Conservation (phyloP, 2,113 vertebrate species). For the Danionella cerebrum region DNA sequence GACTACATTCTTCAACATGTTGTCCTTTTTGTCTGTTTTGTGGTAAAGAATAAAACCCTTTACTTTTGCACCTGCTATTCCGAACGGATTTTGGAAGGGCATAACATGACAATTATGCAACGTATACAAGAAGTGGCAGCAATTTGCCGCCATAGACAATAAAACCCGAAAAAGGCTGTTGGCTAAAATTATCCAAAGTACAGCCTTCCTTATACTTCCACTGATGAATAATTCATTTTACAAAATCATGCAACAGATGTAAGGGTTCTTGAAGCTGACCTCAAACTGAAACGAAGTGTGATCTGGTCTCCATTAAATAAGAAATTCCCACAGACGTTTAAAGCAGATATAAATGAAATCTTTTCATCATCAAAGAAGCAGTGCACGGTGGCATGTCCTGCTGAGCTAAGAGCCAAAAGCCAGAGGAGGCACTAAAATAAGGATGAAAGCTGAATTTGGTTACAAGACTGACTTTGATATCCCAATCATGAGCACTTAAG, state of each 20-base stretch:
- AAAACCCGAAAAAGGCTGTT: too few species aligned
- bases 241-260: background rate
- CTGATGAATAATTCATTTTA: background rate
- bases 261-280: background rate
- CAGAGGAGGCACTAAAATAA: background rate
- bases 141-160: too few species aligned
- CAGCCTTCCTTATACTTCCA: background rate
- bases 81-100: too few species aligned
- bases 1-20: too few species aligned
- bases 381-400: background rate
- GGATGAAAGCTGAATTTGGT: slow-evolving; percentile 6
- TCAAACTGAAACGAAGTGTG: background rate
- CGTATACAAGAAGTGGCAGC: too few species aligned
- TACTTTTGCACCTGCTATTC: too few species aligned
- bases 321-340: background rate
- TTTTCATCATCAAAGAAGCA: slow-evolving; percentile 16
- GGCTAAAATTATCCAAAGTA: background rate
- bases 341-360: background rate
- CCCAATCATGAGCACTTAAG: background rate
- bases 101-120: too few species aligned
- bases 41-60: too few species aligned
- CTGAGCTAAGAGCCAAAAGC: background rate
- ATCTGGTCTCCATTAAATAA: background rate
- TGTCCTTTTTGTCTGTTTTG: too few species aligned
- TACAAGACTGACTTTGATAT: slow-evolving; percentile 11